Percentiles rank a stretch among this genome's conserved stretches.
phyloP scores from a whole-genome alignment of 35 echinoderm and acorn worm genomes.

The Lytechinus pictus region DNA sequence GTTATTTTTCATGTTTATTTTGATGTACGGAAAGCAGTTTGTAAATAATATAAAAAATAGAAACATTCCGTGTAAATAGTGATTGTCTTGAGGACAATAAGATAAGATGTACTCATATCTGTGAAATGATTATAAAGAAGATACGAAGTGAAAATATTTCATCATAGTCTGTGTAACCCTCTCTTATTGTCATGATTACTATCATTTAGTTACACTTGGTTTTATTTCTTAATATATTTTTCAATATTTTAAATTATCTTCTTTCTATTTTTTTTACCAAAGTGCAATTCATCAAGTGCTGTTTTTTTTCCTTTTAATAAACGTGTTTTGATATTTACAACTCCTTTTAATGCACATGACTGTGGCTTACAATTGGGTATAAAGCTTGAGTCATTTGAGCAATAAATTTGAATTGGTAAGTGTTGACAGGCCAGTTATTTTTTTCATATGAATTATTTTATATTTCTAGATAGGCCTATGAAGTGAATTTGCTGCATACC shows the following conservation, averaged over 20 bases:
- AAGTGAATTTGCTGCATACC: too few species aligned
- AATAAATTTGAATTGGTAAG: neutral
- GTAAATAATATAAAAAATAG: neutral
- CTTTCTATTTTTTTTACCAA: neutral
- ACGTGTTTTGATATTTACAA: neutral
- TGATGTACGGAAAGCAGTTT: too few species aligned
- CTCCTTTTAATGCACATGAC: too few species aligned
- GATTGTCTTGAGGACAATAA: neutral
- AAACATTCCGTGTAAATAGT: constrained; percentile 12
- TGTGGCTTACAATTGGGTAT: neutral
- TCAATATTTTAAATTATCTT: neutral
- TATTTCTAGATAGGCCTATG: too few species aligned
- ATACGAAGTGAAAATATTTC: too few species aligned
- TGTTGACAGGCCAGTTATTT: too few species aligned
- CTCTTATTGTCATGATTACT: too few species aligned
- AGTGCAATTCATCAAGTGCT: neutral
- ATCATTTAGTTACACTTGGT: neutral
- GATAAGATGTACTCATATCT: too few species aligned
- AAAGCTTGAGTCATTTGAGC: neutral
- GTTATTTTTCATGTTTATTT: neutral
- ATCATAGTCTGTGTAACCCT: too few species aligned
- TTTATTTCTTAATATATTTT: neutral
- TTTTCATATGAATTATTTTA: too few species aligned
- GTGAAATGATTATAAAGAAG: too few species aligned
- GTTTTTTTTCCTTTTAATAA: neutral